Percentiles rank a stretch among this genome's conserved stretches.
These are phyloP conservation scores for Bedellia somnulentella DNA, from an alignment of 2,888 invertebrate species.

Conservation along the genomic window DNA sequence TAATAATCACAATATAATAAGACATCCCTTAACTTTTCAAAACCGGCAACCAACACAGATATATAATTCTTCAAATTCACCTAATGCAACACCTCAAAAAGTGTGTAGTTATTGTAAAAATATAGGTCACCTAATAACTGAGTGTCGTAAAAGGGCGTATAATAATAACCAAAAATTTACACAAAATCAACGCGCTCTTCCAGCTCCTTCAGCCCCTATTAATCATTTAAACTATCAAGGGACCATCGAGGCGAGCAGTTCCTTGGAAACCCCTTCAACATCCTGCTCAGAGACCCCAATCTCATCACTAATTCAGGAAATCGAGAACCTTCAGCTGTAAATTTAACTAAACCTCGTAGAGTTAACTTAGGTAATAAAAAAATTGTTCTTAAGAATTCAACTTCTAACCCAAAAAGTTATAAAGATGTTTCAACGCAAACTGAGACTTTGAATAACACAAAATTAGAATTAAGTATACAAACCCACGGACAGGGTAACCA, in stretches of 20 bases:
- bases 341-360: conserved; percentile 6
- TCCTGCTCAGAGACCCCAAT: too few relatives aligned
- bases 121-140: background rate
- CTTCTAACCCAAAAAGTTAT: conserved; percentile 7
- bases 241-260: conserved; percentile 9
- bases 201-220: background rate
- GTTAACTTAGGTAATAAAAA: conserved; percentile 9
- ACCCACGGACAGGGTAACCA: too few relatives aligned
- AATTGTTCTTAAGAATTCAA: conserved; percentile 6
- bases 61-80: too few relatives aligned
- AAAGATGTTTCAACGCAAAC: too few relatives aligned
- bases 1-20: too few relatives aligned
- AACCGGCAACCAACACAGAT: too few relatives aligned
- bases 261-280: conserved; percentile 8
- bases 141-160: too few relatives aligned
- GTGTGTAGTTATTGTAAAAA: conserved; percentile 3
- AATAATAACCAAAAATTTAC: background rate
- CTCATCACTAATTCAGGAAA: too few relatives aligned
- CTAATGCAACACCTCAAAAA: background rate
- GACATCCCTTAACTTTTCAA: too few relatives aligned
- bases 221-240: conserved; percentile 10
- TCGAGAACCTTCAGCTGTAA: too few relatives aligned
- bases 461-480: too few relatives aligned
- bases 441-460: too few relatives aligned
- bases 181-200: background rate